Conservation (phyloP, 1,140 invertebrate species). For the Manduca sexta region DNA sequence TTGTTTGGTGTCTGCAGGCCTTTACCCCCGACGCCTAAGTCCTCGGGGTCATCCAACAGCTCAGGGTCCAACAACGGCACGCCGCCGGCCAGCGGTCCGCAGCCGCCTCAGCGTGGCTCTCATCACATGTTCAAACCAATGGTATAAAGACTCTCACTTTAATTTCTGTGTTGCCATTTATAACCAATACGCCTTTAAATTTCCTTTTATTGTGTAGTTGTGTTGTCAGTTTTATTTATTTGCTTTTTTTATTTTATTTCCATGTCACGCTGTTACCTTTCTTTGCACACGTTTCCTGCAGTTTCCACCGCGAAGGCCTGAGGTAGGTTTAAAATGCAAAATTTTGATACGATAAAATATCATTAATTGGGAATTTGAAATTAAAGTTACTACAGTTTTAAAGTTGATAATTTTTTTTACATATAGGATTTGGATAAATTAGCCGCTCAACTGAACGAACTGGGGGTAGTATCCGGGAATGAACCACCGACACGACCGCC, state of each 20-base stretch:
- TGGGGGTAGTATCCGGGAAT: slow-evolving; percentile 81
- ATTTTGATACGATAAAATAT: no score
- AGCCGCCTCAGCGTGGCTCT: slow-evolving; percentile 84
- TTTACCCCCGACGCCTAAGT: slow-evolving; percentile 88
- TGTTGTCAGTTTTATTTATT: slow-evolving; percentile 39
- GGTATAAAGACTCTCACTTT: slow-evolving; percentile 18
- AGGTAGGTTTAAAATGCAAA: slow-evolving; percentile 72
- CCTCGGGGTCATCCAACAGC: slow-evolving; percentile 76
- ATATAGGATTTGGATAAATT: slow-evolving; percentile 92
- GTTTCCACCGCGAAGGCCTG: slow-evolving; percentile 87
- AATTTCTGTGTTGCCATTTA: background rate
- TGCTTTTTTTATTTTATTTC: slow-evolving; percentile 63
- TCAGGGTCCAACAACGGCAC: slow-evolving; percentile 70
- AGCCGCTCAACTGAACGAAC: slow-evolving; percentile 93
- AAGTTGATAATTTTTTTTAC: slow-evolving; percentile 6
- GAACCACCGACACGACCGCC: slow-evolving; percentile 76
- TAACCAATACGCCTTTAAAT: slow-evolving; percentile 4
- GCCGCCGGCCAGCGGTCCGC: slow-evolving; percentile 65
- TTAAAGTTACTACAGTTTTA: background rate
- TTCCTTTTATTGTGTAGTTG: slow-evolving; percentile 16
- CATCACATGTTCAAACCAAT: slow-evolving; percentile 89
- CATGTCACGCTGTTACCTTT: slow-evolving; percentile 74
- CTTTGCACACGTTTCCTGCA: slow-evolving; percentile 69
- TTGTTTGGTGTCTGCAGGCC: slow-evolving; percentile 77
- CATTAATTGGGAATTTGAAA: no score